Evolutionary conservation across 2,888 invertebrate species (phyloP).

Genomic region (Seira ritae): DNA sequence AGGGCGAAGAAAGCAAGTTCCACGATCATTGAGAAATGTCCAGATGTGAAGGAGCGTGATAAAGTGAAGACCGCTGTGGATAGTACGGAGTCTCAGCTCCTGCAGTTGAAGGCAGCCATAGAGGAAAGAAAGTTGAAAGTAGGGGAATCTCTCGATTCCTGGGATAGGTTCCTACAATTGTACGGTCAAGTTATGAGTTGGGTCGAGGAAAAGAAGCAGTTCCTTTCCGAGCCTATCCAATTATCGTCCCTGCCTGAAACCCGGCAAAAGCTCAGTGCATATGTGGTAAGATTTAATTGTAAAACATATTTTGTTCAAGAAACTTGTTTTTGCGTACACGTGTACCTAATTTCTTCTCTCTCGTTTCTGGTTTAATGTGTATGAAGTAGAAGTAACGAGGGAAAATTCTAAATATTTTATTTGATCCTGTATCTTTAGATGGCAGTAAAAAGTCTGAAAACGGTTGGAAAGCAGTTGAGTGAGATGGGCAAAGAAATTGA

Average conservation of each 20-base stretch:
- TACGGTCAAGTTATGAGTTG: conserved; percentile 89
- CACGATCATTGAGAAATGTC: conserved; percentile 86
- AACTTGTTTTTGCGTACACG: no score
- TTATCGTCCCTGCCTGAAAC: conserved; percentile 88
- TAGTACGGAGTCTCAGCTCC: conserved; percentile 86
- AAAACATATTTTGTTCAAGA: no score
- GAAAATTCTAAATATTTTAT: no score
- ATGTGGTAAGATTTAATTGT: conserved; percentile 81
- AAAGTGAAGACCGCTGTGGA: conserved; percentile 85
- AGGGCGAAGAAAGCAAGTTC: conserved; percentile 87
- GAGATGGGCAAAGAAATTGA: conserved; percentile 95
- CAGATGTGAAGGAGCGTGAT: conserved; percentile 86
- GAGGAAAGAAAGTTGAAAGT: conserved; percentile 90
- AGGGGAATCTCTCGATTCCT: conserved; percentile 91
- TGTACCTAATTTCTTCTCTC: no score
- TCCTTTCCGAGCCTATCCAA: conserved; percentile 86
- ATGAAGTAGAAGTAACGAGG: no score
- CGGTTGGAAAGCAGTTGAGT: conserved; percentile 89
- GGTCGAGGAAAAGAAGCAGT: conserved; percentile 88
- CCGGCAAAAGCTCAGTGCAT: conserved; percentile 90
- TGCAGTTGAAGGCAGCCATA: conserved; percentile 85
- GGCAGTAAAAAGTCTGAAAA: conserved; percentile 92
- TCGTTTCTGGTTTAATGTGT: no score
- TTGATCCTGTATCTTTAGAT: conserved; percentile 78
- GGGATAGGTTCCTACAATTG: conserved; percentile 89